phyloP scores from a whole-genome alignment of 2,113 vertebrate species.

The Pterophyllum scalare region DNA sequence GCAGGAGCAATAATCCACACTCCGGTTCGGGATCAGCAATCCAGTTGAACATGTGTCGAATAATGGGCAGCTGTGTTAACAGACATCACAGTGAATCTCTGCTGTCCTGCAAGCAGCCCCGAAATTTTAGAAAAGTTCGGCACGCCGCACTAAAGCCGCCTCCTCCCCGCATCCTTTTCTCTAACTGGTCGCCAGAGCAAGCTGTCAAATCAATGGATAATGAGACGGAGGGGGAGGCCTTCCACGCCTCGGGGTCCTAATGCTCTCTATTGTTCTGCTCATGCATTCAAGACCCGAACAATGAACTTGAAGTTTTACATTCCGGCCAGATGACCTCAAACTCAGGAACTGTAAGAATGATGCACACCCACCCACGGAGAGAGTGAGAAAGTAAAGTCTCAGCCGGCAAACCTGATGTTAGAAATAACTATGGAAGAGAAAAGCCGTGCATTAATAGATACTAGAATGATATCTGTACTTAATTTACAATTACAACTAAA shows the following conservation, averaged over 20 bases:
- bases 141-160: constrained; percentile 11
- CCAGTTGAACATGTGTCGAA: constrained; percentile 6
- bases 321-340: constrained; percentile 7
- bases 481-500: neutral
- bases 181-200: constrained; percentile 21
- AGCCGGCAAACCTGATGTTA: neutral
- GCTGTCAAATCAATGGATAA: constrained; percentile 53
- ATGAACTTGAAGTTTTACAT: neutral
- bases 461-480: neutral
- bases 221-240: constrained; percentile 12
- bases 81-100: constrained; percentile 41
- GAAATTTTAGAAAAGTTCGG: constrained; percentile 44
- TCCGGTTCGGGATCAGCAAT: constrained; percentile 4
- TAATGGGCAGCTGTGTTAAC: neutral
- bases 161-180: constrained; percentile 52
- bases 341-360: neutral
- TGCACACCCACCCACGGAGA: neutral
- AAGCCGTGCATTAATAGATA: neutral
- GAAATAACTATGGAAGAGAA: too few relatives aligned
- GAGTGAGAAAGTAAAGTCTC: neutral
- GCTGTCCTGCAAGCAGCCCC: neutral
- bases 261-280: constrained; percentile 22
- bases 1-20: constrained; percentile 17
- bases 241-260: constrained; percentile 72
- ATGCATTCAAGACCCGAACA: neutral